phyloP scores from a whole-genome alignment of 1,140 invertebrate genomes.

The Capitella teleta region DNA sequence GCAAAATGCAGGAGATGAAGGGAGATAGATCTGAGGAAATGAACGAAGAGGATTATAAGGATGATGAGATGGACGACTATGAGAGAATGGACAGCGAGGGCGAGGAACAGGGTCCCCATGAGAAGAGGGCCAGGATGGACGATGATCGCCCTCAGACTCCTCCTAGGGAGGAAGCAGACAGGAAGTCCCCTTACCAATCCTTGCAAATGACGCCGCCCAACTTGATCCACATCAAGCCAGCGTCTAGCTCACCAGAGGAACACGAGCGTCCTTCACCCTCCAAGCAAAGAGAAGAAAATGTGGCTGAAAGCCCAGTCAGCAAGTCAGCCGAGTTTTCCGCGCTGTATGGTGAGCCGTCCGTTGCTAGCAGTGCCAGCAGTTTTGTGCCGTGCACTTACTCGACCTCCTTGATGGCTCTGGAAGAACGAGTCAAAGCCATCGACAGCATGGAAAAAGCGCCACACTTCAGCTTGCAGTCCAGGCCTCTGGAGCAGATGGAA shows the following conservation, averaged over 20 bases:
- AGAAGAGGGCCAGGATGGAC: conserved; percentile 48
- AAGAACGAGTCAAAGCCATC: conserved; percentile 52
- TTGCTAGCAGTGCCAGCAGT: conserved; percentile 36
- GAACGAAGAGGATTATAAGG: conserved; percentile 43
- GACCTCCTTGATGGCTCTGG: conserved; percentile 61
- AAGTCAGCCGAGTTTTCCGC: not conserved
- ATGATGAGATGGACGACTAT: conserved; percentile 38
- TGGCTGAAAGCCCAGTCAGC: no score
- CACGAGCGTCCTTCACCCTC: no score
- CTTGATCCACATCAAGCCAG: no score
- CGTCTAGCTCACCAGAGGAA: not conserved
- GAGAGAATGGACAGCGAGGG: conserved; percentile 10
- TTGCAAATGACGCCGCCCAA: no score
- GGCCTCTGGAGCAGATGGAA: conserved; percentile 11
- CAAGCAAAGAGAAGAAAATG: no score
- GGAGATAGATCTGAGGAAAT: conserved; percentile 5
- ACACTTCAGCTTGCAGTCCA: not conserved
- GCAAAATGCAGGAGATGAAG: not conserved
- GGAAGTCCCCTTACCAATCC: no score
- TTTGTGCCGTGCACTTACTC: no score
- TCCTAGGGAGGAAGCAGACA: conserved; percentile 49
- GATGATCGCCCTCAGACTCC: conserved; percentile 49
- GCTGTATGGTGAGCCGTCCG: conserved; percentile 32
- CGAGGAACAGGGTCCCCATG: conserved; percentile 65
- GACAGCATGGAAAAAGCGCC: conserved; percentile 17